A percentile compares a stretch with the other conserved stretches of the same genome.
These are phyloP conservation scores for Aphaenogaster floridana DNA, from an alignment of 1,140 invertebrate genomes.

Conservation along the genomic window DNA sequence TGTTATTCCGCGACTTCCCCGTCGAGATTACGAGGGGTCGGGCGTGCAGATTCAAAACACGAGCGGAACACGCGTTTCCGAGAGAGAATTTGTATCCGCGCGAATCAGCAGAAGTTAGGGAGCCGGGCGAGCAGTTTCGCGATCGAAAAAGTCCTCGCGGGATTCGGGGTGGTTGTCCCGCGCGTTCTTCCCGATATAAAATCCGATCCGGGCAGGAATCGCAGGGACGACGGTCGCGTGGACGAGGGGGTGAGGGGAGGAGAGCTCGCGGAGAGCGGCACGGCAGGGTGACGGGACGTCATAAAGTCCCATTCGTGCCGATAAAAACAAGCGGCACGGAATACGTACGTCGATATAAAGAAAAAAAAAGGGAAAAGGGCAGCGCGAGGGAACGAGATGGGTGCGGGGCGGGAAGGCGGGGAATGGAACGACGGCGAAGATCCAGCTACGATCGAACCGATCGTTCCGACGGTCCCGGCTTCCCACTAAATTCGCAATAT, in stretches of 20 bases:
- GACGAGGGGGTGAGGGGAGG: background rate
- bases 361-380: slow-evolving; percentile 39
- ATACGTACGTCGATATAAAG: slow-evolving; percentile 69
- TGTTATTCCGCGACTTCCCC: slow-evolving; percentile 20
- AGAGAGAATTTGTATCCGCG: slow-evolving; percentile 27
- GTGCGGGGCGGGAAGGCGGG: slow-evolving; percentile 24
- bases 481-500: slow-evolving; percentile 80
- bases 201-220: slow-evolving; percentile 22
- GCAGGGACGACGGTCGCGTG: background rate
- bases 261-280: slow-evolving; percentile 31
- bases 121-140: slow-evolving; percentile 32
- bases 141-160: slow-evolving; percentile 36
- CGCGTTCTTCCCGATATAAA: slow-evolving; percentile 48
- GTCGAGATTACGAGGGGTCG: background rate
- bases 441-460: slow-evolving; percentile 76
- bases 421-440: slow-evolving; percentile 47
- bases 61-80: slow-evolving; percentile 64
- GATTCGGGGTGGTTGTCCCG: background rate
- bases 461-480: slow-evolving; percentile 77
- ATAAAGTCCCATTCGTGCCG: slow-evolving; percentile 78
- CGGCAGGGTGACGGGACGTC: slow-evolving; percentile 73
- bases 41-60: slow-evolving; percentile 43
- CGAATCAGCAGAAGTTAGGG: slow-evolving; percentile 44
- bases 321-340: slow-evolving; percentile 78
- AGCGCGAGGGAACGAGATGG: slow-evolving; percentile 19